A percentile compares a stretch with the other conserved stretches of the same genome.
These are phyloP conservation scores for Pseudococcus jackbeardsleyi DNA, from an alignment of 2,888 invertebrate genomes.

Conservation along the genomic window DNA sequence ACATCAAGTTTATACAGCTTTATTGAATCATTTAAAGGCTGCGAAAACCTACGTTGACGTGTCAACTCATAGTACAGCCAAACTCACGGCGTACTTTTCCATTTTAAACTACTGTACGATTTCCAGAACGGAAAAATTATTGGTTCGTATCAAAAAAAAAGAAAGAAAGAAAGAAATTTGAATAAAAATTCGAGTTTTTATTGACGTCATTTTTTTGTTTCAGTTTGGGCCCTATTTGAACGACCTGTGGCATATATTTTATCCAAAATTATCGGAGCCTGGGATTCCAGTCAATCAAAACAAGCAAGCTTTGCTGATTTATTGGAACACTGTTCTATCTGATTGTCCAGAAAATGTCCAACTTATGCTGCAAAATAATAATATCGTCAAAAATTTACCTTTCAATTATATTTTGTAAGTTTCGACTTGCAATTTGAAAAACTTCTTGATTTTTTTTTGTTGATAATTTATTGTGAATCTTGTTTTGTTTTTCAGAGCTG, in stretches of 20 bases:
- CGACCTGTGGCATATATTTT: conserved; percentile 94
- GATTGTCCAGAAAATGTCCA: conserved; percentile 95
- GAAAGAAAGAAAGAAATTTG: conserved; percentile 1
- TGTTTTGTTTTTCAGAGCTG: conserved; percentile 77
- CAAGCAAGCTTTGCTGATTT: conserved; percentile 91
- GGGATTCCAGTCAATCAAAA: conserved; percentile 95
- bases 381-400: conserved; percentile 93
- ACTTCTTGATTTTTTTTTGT: background rate
- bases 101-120: conserved; percentile 92
- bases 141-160: conserved; percentile 75
- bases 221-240: conserved; percentile 82
- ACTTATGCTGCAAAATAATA: conserved; percentile 86
- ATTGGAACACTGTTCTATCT: conserved; percentile 93
- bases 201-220: conserved; percentile 67
- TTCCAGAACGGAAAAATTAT: conserved; percentile 89
- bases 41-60: conserved; percentile 90
- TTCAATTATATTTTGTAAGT: conserved; percentile 96
- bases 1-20: conserved; percentile 71
- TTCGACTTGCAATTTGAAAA: background rate
- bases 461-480: background rate
- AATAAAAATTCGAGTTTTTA: background rate
- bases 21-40: conserved; percentile 77
- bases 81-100: conserved; percentile 92
- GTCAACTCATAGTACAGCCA: conserved; percentile 89
- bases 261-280: conserved; percentile 93